These are phyloP conservation scores for Sebastes itinus DNA, from an alignment of 2,797 vertebrate species.

Conservation along the genomic window DNA sequence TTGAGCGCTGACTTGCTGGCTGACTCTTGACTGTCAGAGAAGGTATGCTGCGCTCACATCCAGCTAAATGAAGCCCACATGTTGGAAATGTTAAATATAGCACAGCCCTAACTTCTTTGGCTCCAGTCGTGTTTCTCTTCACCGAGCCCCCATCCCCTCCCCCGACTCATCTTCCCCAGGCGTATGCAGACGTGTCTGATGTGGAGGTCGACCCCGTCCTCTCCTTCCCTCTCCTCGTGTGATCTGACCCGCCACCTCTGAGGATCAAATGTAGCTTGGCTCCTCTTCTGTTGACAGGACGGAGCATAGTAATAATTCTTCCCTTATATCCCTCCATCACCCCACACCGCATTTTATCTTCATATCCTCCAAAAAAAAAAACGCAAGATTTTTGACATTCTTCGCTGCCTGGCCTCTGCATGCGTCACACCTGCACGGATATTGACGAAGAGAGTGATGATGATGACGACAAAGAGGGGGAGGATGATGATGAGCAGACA, in stretches of 20 bases:
- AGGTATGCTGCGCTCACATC: conserved; percentile 70
- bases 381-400: conserved; percentile 18
- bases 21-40: conserved; percentile 51
- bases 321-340: background rate
- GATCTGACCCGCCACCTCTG: conserved; percentile 10
- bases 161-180: conserved; percentile 17
- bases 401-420: background rate
- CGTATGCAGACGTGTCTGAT: conserved; percentile 54
- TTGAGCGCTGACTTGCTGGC: conserved; percentile 24
- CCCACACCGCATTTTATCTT: conserved; percentile 2
- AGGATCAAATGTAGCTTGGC: conserved; percentile 29
- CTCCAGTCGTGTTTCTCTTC: conserved; percentile 35
- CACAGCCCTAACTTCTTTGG: conserved; percentile 56
- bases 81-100: conserved; percentile 82
- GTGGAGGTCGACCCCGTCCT: conserved; percentile 3
- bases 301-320: background rate
- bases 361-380: background rate
- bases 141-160: background rate
- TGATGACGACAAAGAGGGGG: conserved; percentile 21
- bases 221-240: background rate
- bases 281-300: conserved; percentile 18
- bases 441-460: conserved; percentile 12
- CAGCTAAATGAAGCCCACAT: conserved; percentile 80
- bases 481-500: conserved; percentile 18
- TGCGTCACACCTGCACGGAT: conserved; percentile 35